Evolutionary conservation across 2,888 invertebrate genomes (phyloP), one percentile per base, ranked within the genome.

Genomic region (Norana najaformis): DNA sequence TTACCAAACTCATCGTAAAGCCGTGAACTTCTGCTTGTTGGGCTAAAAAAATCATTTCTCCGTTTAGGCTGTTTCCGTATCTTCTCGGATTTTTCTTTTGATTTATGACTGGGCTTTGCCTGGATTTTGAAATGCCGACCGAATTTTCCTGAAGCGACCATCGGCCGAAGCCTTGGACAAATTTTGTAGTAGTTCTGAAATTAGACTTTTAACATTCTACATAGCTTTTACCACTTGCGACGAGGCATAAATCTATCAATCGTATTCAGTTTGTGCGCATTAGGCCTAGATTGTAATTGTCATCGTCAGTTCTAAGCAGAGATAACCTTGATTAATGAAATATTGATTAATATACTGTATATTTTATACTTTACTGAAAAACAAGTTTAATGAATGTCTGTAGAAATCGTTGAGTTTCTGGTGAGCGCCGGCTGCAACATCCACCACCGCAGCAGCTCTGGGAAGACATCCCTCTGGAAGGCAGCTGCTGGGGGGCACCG

Each of bases 381-480:
- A 53, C 23, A 53, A 1, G 23, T n/a, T 8, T 69, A 30, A n/a
- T 69, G 69, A 69, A 69, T 69, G 69, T 69, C n/a, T 88, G 6
- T 69, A 90, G 90, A 88, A n/a, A 34, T 90, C 69, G 90, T 90
- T 14, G 82, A 90, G 34, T 88, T 30, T 34, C 89, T 90, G 23
- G 30, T 90, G 39, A 36, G 36, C 20, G 69, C n/a, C 20, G 90
- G 90, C 16, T 30, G 69, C 88, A 37, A 90, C 30, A 47, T 90
- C 34, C 38, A 89, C 88, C 39, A 39, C 39, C 88, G 53, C 34
- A 91, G 90, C 39, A 90, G 89, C 85, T 91, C 91, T 18, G 91
- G 91, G 1, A 88, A 89, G 36, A 91, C 91, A 23, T 47, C 91
- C 47, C 89, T 91, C 53, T 91, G 91, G 91, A 91, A 91, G 89